Percentiles rank a stretch among this genome's conserved stretches.
Evolutionary conservation across 2,888 invertebrate genomes (phyloP).

Genomic region (Amphipyra tragopoginis): DNA sequence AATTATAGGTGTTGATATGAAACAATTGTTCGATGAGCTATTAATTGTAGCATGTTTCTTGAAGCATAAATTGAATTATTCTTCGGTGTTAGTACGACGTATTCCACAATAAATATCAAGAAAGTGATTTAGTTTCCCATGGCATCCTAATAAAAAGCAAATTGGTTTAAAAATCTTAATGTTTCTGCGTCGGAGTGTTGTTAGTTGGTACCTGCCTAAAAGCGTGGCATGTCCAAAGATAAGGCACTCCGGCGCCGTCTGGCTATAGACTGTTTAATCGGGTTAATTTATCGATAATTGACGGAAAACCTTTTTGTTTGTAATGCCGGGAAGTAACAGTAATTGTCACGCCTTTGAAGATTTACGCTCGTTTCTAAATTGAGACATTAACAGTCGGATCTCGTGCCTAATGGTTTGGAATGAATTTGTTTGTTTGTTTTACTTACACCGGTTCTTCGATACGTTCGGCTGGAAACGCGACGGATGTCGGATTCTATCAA

Average conservation of each 20-base stretch:
- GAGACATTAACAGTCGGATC: constrained; percentile 89
- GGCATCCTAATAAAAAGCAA: constrained; percentile 83
- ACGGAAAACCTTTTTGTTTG: constrained; percentile 90
- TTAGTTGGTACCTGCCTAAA: constrained; percentile 86
- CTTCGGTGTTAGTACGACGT: constrained; percentile 4
- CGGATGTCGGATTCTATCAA: constrained; percentile 73
- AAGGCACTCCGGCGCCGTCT: constrained; percentile 87
- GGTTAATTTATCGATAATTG: constrained; percentile 90
- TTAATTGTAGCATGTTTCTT: constrained; percentile 21
- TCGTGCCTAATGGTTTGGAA: constrained; percentile 89
- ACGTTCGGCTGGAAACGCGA: constrained; percentile 70
- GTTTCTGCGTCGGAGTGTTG: constrained; percentile 77
- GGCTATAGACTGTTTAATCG: constrained; percentile 86
- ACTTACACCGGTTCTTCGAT: constrained; percentile 83
- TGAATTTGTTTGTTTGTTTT: constrained; percentile 89
- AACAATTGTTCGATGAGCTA: constrained; percentile 14
- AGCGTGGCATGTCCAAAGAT: constrained; percentile 88
- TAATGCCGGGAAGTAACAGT: constrained; percentile 89
- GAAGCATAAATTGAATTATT: constrained; percentile 28
- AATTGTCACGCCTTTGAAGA: constrained; percentile 90
- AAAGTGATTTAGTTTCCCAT: constrained; percentile 57
- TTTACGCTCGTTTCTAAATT: constrained; percentile 90
- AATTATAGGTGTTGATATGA: constrained; percentile 36
- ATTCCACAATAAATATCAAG: constrained; percentile 30
- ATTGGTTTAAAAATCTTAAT: constrained; percentile 84